Percentiles rank a stretch among this genome's conserved stretches.
Conservation (phyloP, 2,888 invertebrate species). For the Steinernema scapterisci region DNA sequence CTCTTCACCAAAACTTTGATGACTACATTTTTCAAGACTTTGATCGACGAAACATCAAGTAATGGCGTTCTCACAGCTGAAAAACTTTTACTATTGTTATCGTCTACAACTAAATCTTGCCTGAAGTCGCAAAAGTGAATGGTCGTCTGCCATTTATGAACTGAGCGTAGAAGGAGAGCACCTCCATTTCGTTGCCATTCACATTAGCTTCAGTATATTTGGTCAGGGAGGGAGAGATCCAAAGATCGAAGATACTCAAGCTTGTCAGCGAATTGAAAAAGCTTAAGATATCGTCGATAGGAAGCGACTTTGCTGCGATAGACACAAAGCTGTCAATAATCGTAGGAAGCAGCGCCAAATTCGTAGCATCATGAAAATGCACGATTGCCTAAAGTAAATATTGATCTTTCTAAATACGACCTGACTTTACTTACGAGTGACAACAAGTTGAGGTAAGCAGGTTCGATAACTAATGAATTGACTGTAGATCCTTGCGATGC, state of each 20-base stretch:
- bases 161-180: conserved; percentile 6
- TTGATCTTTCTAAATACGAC: background rate
- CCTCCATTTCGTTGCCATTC: background rate
- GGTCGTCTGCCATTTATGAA: background rate
- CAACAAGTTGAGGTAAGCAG: background rate
- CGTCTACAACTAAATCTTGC: conserved; percentile 14
- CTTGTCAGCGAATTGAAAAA: conserved; percentile 41
- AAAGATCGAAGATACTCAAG: conserved; percentile 51
- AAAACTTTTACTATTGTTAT: conserved; percentile 36
- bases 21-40: background rate
- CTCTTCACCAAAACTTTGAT: background rate
- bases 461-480: background rate
- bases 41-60: background rate
- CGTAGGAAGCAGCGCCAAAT: background rate
- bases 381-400: background rate
- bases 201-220: conserved; percentile 33
- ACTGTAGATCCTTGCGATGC: background rate
- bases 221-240: conserved; percentile 18
- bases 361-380: background rate
- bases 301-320: background rate
- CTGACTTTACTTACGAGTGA: background rate
- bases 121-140: background rate
- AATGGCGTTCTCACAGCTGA: background rate
- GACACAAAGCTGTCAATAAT: background rate
- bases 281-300: conserved; percentile 28